Evolutionary conservation across 1,140 invertebrate species (phyloP), one percentile per base, ranked within the genome.

Genomic region (Drosophila orosa): DNA sequence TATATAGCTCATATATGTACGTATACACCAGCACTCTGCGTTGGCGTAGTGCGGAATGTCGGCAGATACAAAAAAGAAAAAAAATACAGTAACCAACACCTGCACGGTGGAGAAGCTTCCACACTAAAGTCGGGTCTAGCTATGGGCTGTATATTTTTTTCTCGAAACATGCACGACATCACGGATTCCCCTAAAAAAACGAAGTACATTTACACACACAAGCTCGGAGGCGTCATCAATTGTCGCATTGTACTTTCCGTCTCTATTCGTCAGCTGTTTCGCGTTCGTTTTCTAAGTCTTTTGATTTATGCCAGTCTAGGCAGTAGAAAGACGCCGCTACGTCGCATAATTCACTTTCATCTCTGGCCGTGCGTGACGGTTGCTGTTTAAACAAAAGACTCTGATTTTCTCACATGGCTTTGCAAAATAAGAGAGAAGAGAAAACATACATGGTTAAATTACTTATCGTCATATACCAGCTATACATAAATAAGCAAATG

Each of bases 221-320:
- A 56, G 47, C 37, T 42, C 25, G 35, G 33, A 27, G 52, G 42
- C 67, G 78, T 79, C 73, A 76, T 67, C 67, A 58, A 69, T 74
- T 74, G 81, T 74, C 67, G 35, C 60, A 66, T 76, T 76, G 50
- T 58, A 44, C 44, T 68, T 76, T 60, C 42, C 59, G 50, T 57
- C 54, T 22, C 31, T 39, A 9, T 54, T 33, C 61, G 40, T 56
- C 55, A 44, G 57, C 50, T 52, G 63, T 75, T 79, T 85, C 81
- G 62, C 82, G 82, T 85, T 85, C 78, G 65, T 86, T 85, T 74
- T 61, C 78, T 65, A 77, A 85, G 82, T 85, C 74, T 81, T 85
- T 86, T 66, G 68, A 80, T 78, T 74, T 69, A 61, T 39, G 44
- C 37, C 35, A 17, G 25, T 24, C 25, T 35, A 54, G 33, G 58